These are phyloP conservation scores for Drosophila mayaguana DNA, from an alignment of 2,888 invertebrate genomes.

Conservation along the genomic window DNA sequence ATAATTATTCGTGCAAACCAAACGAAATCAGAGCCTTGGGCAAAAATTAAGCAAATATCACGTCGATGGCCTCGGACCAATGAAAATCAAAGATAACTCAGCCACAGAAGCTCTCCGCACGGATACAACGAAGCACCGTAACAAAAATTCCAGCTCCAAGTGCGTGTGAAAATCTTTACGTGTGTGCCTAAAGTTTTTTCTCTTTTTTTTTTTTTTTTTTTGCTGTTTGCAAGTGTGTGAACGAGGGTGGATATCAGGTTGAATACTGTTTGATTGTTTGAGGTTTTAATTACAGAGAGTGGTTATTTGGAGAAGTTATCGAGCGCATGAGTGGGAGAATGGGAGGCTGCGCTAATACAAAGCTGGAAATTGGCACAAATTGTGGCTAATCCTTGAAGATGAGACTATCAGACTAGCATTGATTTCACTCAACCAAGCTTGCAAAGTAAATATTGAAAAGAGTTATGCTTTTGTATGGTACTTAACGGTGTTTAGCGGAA, in stretches of 20 bases:
- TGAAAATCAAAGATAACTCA: slow-evolving; percentile 53
- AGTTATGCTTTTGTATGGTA: neutral
- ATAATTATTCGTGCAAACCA: slow-evolving; percentile 73
- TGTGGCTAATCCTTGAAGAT: slow-evolving; percentile 49
- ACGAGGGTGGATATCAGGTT: slow-evolving; percentile 27
- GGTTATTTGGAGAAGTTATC: slow-evolving; percentile 51
- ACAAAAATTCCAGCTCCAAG: slow-evolving; percentile 60
- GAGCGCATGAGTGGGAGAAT: slow-evolving; percentile 7
- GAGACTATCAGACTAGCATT: neutral
- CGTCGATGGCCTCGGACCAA: slow-evolving; percentile 51
- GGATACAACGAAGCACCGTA: slow-evolving; percentile 43
- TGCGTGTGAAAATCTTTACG: slow-evolving; percentile 68
- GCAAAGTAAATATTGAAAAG: too few relatives aligned
- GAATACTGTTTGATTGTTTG: slow-evolving; percentile 59
- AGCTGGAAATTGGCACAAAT: slow-evolving; percentile 62
- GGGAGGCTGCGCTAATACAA: slow-evolving; percentile 26
- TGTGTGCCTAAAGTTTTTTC: slow-evolving; percentile 54
- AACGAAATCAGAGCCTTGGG: slow-evolving; percentile 33
- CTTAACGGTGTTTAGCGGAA: neutral
- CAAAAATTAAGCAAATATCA: slow-evolving; percentile 78
- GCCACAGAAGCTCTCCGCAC: slow-evolving; percentile 24
- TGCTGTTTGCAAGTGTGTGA: neutral
- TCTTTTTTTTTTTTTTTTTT: neutral
- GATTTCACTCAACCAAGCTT: slow-evolving; percentile 10
- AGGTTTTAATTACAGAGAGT: slow-evolving; percentile 75